A percentile compares a stretch with the other conserved stretches of the same genome.
These are phyloP conservation scores for Brachylomia viminalis DNA, from an alignment of 2,888 invertebrate species.

Conservation along the genomic window DNA sequence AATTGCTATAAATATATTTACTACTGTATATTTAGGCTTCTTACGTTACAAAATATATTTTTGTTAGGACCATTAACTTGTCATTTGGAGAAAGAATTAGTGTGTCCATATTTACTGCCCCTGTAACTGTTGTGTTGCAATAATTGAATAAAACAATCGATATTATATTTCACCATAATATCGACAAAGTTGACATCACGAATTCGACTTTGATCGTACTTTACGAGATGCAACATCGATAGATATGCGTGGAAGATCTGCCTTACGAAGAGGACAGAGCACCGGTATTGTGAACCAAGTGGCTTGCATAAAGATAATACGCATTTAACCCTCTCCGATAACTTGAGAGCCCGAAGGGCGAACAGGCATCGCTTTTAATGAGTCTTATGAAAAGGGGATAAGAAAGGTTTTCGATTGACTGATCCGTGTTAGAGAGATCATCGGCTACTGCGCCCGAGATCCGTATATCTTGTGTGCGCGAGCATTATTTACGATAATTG, in stretches of 20 bases:
- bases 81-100: not conserved
- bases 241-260: conserved; percentile 87
- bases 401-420: conserved; percentile 74
- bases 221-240: conserved; percentile 85
- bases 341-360: conserved; percentile 79
- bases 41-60: not conserved
- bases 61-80: not conserved
- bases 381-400: conserved; percentile 74
- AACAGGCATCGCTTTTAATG: conserved; percentile 67
- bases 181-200: conserved; percentile 75
- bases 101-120: not conserved
- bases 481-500: conserved; percentile 91
- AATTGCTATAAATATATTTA: not conserved
- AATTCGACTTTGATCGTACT: conserved; percentile 77
- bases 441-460: conserved; percentile 86
- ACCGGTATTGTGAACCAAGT: conserved; percentile 89
- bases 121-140: not conserved
- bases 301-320: conserved; percentile 90
- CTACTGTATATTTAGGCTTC: not conserved
- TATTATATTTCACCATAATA: conserved; percentile 58
- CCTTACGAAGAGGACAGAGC: conserved; percentile 84
- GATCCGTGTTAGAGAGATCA: conserved; percentile 79
- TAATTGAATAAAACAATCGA: conserved; percentile 34
- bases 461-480: conserved; percentile 90
- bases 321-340: conserved; percentile 84